These are phyloP conservation scores for Apantesis nais DNA, from an alignment of 2,888 invertebrate genomes.

Conservation along the genomic window DNA sequence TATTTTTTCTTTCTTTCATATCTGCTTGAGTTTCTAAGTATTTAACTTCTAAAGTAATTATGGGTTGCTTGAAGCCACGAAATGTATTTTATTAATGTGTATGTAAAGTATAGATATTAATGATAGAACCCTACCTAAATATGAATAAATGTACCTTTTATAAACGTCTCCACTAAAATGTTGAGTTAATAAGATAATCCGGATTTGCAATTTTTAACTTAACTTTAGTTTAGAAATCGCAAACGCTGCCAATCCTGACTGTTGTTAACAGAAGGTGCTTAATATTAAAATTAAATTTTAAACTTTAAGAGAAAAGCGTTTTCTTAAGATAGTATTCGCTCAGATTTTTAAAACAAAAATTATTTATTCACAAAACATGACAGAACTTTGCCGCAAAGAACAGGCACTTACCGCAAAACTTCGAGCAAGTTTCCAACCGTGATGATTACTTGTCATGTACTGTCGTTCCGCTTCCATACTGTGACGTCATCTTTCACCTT, in stretches of 20 bases:
- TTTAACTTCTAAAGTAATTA: too few relatives aligned
- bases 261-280: neutral
- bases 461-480: slow-evolving; percentile 48
- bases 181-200: neutral
- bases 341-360: slow-evolving; percentile 20
- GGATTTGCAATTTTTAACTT: neutral
- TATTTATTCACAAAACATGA: slow-evolving; percentile 51
- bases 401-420: slow-evolving; percentile 55
- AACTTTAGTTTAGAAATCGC: neutral
- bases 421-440: slow-evolving; percentile 64
- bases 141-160: neutral
- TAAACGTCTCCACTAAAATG: neutral
- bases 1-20: too few relatives aligned
- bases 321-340: neutral
- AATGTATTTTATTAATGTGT: too few relatives aligned
- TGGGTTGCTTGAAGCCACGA: too few relatives aligned
- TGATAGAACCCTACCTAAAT: neutral
- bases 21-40: too few relatives aligned
- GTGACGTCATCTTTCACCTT: slow-evolving; percentile 34
- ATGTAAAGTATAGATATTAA: neutral
- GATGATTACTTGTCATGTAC: slow-evolving; percentile 73
- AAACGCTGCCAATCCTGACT: too few relatives aligned
- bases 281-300: neutral
- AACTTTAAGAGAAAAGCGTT: neutral
- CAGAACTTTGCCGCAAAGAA: slow-evolving; percentile 49